These are phyloP conservation scores for Heteromurus nitidus DNA, from an alignment of 2,888 invertebrate species.

Conservation along the genomic window DNA sequence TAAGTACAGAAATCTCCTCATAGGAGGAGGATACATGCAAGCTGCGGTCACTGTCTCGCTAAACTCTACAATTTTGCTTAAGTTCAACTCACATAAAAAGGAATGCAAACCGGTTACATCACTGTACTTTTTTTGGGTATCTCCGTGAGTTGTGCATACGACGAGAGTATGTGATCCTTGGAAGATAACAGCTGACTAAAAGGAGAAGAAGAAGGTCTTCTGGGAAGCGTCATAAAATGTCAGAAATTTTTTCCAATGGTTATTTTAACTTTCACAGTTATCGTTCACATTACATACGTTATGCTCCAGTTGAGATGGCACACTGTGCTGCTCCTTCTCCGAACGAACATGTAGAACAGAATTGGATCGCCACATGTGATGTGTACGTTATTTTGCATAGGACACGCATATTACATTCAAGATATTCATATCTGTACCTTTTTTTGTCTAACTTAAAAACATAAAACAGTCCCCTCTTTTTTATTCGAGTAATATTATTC, in stretches of 20 bases:
- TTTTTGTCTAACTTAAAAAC: neutral
- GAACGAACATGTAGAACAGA: too few relatives aligned
- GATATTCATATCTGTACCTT: neutral
- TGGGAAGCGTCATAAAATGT: constrained; percentile 45
- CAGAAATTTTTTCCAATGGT: constrained; percentile 23
- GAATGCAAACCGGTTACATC: too few relatives aligned
- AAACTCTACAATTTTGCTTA: neutral
- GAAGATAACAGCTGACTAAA: neutral
- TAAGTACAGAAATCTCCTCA: too few relatives aligned
- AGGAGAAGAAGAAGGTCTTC: constrained; percentile 26
- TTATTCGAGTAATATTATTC: too few relatives aligned
- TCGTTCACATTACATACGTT: neutral
- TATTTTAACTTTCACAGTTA: constrained; percentile 17
- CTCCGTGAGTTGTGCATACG: too few relatives aligned
- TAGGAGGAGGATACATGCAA: neutral
- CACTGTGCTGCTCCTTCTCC: too few relatives aligned
- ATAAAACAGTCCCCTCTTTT: too few relatives aligned
- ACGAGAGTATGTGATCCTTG: neutral
- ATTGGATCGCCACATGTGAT: neutral
- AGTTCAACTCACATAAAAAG: neutral
- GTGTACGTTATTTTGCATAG: constrained; percentile 1
- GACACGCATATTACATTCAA: constrained; percentile 1
- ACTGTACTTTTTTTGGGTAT: too few relatives aligned
- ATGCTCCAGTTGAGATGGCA: neutral
- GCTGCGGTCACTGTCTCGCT: neutral